Evolutionary conservation across 2,888 invertebrate species (phyloP).

Genomic region (Acanthosepion pharaonis): DNA sequence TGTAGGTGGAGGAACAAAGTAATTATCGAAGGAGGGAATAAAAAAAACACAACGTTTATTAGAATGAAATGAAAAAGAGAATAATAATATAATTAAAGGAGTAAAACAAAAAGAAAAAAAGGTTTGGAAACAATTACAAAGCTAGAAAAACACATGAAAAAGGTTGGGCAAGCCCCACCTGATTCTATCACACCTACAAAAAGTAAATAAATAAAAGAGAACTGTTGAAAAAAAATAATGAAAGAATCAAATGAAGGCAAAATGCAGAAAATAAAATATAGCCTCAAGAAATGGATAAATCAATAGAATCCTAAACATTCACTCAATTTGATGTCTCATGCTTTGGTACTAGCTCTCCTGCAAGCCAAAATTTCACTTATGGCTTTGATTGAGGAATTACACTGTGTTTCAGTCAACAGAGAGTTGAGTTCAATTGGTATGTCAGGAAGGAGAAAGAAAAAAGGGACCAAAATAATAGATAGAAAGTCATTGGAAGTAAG

Average conservation of each 20-base stretch:
- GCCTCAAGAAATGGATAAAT: background rate
- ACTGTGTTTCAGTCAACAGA: background rate
- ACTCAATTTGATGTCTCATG: slow-evolving; percentile 6
- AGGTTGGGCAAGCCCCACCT: background rate
- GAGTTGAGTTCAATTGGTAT: background rate
- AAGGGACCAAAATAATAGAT: background rate
- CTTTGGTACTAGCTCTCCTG: background rate
- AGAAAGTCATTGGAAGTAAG: background rate
- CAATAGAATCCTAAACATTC: background rate
- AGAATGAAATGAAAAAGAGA: background rate
- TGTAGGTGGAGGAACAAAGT: background rate
- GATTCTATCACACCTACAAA: background rate
- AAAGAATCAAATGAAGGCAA: background rate
- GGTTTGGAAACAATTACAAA: too few relatives aligned
- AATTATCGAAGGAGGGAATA: background rate
- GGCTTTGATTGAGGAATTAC: background rate
- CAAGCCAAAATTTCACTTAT: background rate
- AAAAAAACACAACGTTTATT: background rate
- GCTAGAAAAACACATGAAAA: background rate
- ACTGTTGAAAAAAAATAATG: background rate
- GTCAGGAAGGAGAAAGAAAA: background rate
- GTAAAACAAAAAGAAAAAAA: background rate
- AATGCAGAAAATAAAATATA: background rate
- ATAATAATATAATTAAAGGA: background rate
- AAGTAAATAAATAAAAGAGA: background rate